phyloP scores from a whole-genome alignment of 2,888 invertebrate genomes.

The Podabrus alpinus region DNA sequence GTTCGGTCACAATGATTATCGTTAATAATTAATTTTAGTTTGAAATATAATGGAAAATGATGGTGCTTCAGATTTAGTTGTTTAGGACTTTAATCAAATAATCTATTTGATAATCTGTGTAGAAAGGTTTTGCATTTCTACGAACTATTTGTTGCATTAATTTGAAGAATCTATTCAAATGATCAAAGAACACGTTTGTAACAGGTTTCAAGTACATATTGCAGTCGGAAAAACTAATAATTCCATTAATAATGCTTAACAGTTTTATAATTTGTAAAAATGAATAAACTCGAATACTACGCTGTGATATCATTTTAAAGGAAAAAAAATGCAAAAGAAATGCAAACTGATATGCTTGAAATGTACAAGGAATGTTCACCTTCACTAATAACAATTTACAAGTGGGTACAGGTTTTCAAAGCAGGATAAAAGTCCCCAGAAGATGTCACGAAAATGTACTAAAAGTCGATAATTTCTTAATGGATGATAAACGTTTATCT shows the following conservation, averaged over 20 bases:
- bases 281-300: too few species aligned
- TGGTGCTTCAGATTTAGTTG: background rate
- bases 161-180: background rate
- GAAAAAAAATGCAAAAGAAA: too few species aligned
- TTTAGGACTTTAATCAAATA: background rate
- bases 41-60: background rate
- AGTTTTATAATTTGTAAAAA: too few species aligned
- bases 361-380: too few species aligned
- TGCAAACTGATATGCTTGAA: too few species aligned
- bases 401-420: too few species aligned
- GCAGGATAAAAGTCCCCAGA: too few species aligned
- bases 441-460: too few species aligned
- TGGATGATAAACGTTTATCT: too few species aligned
- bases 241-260: background rate
- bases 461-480: too few species aligned
- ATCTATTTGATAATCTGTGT: background rate
- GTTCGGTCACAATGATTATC: background rate
- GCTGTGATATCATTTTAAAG: too few species aligned
- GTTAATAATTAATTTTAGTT: background rate
- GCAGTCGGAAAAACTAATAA: background rate
- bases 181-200: background rate
- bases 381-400: too few species aligned
- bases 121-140: background rate
- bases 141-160: background rate
- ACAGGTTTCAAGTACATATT: background rate